Base-by-base conservation (phyloP, 1,140 invertebrate species). In the Epicauta chinensis region DNA sequence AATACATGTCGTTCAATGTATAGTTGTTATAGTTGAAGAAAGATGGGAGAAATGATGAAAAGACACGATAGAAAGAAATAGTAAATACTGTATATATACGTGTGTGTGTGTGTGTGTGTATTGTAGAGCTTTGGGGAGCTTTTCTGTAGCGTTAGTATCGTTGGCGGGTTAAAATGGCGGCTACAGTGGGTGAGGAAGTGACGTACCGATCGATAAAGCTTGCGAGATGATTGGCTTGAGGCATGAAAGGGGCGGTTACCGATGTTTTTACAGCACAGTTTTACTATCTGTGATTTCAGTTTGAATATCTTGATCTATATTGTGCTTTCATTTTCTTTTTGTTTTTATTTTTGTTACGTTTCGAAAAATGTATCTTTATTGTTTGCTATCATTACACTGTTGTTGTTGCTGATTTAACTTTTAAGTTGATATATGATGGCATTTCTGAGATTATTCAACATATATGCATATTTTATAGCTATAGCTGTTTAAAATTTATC, bases 181-280 rank as follows among this genome's bases (percentile, higher is more conserved):
- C 65, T 49, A 51, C 41, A 42, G 56, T 53, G 55, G 56, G 44
- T 55, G 51, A 64, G 62, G 65, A 65, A 67, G 65, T 67, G 66
- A 68, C 66, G 64, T 66, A 56, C 51, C 63, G 66, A 68, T 68
- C 66, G 65, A 68, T 68, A 68, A 55, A 56, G 54, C 54, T 17
- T 54, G 47, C 47, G 35, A 39, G 44, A 45, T 56, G 62, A 68
- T 68, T 68, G 66, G 66, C 57, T 51, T 41, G 52, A 29, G 42
- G 44, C 16, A 48, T 30, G 45, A 47, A 48, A 52, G 43, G 55
- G 63, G 62, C 52, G 62, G 60, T 42, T n/a, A 11, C 45, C 55
- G 52, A 56, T 23, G 46, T 50, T 55, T 57, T 56, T 54, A 57
- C 49, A 59, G 53, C 58, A 51, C 52, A 51, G 55, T 61, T 65